These are phyloP conservation scores for Drosophila lacertosa DNA, from an alignment of 1,140 invertebrate species.

Conservation along the genomic window DNA sequence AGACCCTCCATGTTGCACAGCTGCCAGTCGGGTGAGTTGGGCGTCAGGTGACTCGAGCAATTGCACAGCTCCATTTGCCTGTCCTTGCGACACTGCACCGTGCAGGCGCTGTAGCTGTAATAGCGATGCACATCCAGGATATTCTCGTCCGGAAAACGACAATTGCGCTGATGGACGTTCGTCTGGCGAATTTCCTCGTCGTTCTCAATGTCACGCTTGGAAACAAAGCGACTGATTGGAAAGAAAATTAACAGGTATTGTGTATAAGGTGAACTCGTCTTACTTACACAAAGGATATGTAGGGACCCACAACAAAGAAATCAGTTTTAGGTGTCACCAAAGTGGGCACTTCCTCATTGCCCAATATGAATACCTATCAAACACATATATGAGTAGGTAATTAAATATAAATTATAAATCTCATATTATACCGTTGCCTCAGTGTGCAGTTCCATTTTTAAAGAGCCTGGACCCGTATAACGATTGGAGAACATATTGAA, in stretches of 20 bases:
- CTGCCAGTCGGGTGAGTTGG: slow-evolving; percentile 84
- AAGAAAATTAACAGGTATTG: not conserved
- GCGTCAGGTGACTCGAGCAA: slow-evolving; percentile 88
- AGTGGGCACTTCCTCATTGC: slow-evolving; percentile 87
- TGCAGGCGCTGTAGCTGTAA: slow-evolving; percentile 89
- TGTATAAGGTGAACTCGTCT: not conserved
- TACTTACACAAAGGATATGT: slow-evolving; percentile 85
- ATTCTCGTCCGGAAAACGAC: slow-evolving; percentile 88
- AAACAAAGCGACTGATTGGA: slow-evolving; percentile 84
- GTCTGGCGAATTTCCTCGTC: slow-evolving; percentile 86
- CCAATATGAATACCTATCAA: slow-evolving; percentile 86
- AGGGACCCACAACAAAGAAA: slow-evolving; percentile 84
- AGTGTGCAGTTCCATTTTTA: slow-evolving; percentile 86
- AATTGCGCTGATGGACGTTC: slow-evolving; percentile 85
- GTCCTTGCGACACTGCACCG: slow-evolving; percentile 88
- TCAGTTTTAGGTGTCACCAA: slow-evolving; percentile 86
- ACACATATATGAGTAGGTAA: not conserved
- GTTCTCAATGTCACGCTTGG: slow-evolving; percentile 87
- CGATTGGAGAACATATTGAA: slow-evolving; percentile 84
- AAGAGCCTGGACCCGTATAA: slow-evolving; percentile 85
- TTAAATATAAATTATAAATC: too few relatives aligned
- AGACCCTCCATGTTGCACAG: slow-evolving; percentile 87
- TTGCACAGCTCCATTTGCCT: slow-evolving; percentile 87
- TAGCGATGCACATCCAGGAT: slow-evolving; percentile 86
- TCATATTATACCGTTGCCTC: slow-evolving; percentile 84